Evolutionary conservation across 2,888 invertebrate species (phyloP).

Genomic region (Caenorhabditis sp.): DNA sequence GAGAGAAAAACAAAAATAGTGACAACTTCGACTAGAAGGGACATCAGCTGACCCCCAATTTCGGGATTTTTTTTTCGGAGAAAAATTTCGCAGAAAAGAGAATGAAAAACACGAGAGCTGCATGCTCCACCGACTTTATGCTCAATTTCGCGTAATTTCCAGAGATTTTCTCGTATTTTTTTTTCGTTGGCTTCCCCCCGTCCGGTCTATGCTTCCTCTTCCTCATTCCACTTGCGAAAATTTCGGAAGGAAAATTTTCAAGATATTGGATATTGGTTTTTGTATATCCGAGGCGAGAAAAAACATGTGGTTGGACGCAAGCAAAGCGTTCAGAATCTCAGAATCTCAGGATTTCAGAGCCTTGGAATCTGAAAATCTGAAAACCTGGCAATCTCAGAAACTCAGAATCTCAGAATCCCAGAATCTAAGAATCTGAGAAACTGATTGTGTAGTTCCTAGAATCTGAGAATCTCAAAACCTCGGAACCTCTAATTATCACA

Average conservation of each 20-base stretch:
- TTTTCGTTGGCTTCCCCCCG: not conserved
- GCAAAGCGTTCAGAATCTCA: too few species aligned
- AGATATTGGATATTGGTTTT: conserved; percentile 18
- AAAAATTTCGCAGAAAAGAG: not conserved
- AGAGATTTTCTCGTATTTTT: conserved; percentile 2
- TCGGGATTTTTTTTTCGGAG: conserved; percentile 4
- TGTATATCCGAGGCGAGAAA: too few species aligned
- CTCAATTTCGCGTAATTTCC: conserved; percentile 40
- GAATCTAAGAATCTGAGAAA: too few species aligned
- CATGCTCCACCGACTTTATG: conserved; percentile 50
- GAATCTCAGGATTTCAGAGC: too few species aligned
- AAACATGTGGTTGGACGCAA: too few species aligned
- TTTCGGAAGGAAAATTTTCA: conserved; percentile 9
- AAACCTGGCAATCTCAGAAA: too few species aligned
- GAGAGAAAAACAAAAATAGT: conserved; percentile 14
- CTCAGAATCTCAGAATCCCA: too few species aligned
- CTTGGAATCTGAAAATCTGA: too few species aligned
- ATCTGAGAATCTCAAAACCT: too few species aligned
- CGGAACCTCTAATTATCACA: too few species aligned
- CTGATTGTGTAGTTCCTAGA: too few species aligned
- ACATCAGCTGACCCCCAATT: conserved; percentile 52
- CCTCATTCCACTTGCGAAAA: conserved; percentile 3
- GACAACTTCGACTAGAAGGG: not conserved
- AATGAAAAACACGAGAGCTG: not conserved
- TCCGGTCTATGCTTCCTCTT: not conserved